These are phyloP conservation scores for Sarcophaga caerulescens DNA, from an alignment of 2,888 invertebrate species.

Conservation along the genomic window DNA sequence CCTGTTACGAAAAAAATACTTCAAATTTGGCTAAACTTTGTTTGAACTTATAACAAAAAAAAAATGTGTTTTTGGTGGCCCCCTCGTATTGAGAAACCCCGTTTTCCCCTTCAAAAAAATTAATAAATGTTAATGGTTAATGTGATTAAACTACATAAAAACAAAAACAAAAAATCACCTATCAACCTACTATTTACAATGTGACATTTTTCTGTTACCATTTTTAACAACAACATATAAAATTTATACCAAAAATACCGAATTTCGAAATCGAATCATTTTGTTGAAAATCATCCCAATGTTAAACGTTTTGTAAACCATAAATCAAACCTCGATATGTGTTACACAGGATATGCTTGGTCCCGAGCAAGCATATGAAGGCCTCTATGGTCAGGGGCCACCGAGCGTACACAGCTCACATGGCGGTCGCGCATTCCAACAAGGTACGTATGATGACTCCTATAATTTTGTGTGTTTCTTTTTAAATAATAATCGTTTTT, in stretches of 20 bases:
- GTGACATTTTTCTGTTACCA: constrained; percentile 67
- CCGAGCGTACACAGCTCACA: constrained; percentile 92
- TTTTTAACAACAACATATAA: constrained; percentile 60
- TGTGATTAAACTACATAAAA: constrained; percentile 55
- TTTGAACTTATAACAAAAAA: constrained; percentile 59
- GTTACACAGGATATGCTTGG: constrained; percentile 84
- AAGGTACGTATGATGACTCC: constrained; percentile 86
- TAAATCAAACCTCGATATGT: constrained; percentile 59
- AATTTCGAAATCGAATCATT: constrained; percentile 61
- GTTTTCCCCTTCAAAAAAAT: constrained; percentile 29
- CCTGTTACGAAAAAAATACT: constrained; percentile 60
- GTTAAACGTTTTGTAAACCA: constrained; percentile 64
- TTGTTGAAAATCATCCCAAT: constrained; percentile 63
- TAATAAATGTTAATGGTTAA: constrained; percentile 53
- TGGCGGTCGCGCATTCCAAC: constrained; percentile 89
- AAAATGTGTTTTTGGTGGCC: constrained; percentile 63
- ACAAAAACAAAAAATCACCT: constrained; percentile 45
- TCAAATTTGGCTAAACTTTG: constrained; percentile 67
- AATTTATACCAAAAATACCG: constrained; percentile 42
- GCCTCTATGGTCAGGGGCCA: constrained; percentile 95
- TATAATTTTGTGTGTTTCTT: constrained; percentile 55
- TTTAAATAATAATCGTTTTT: constrained; percentile 58
- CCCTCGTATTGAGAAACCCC: constrained; percentile 58
- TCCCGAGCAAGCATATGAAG: constrained; percentile 96
- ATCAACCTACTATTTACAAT: constrained; percentile 63